Evolutionary conservation across 1,140 invertebrate genomes (phyloP), one percentile per base, ranked within the genome.

Genomic region (Zaprionus ornatus): DNA sequence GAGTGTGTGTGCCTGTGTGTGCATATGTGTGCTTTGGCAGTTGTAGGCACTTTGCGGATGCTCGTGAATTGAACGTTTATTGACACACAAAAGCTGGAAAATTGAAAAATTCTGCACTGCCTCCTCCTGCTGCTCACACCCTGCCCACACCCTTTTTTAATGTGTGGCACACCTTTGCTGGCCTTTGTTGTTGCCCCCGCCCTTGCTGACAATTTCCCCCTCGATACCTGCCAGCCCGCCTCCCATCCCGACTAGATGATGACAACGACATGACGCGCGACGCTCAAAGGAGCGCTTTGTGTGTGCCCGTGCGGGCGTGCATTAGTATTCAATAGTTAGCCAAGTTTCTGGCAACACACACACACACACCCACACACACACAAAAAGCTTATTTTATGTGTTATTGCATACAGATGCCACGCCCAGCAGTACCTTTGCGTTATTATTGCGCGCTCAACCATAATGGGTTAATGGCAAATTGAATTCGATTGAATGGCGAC

Each of bases 381-480:
- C 13, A 57, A 48, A 13, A 62, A 69, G 56, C 71, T 69, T 57
- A 42, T 78, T 90, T 90, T 90, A 85, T 90, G 81, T 90, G 70
- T 90, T 90, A 90, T 90, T 90, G 85, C 85, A 90, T 90, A 90
- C 64, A 74, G 27, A 64, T 66, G 62, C 56, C 74, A 73, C 69
- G 62, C 50, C 62, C 45, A 42, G 19, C 65, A 63, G 45, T 45
- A 66, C 68, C 74, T 35, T 71, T 45, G 72, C 75, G 40, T 90
- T 90, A 79, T 84, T 79, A 88, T 90, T 90, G 82, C 66, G 79
- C 76, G 79, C 32, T 90, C 66, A 90, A 73, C 73, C 85, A 90
- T 90, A 90, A 90, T 90, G 85, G 85, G 85, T 90, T 90, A 90
- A 90, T 90, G 85, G 85, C 85, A 82, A 90, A 90, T 90, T 90